A percentile compares a stretch with the other conserved stretches of the same genome.
Evolutionary conservation across 2,888 invertebrate genomes (phyloP).

Genomic region (Oscheius myriophilus): DNA sequence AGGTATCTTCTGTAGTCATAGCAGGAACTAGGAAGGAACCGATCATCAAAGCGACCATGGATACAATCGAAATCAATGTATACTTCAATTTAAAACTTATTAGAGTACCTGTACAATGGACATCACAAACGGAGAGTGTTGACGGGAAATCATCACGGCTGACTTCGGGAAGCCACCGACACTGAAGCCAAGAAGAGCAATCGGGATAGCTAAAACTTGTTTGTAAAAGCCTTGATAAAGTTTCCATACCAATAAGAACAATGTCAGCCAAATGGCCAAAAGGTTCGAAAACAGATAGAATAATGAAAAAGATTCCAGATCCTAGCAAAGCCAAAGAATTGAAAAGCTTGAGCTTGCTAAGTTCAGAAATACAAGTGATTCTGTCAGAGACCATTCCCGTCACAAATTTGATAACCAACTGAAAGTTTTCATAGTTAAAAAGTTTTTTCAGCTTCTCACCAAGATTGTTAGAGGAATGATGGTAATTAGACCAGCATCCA

Average conservation of each 20-base stretch:
- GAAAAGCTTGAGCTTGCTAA: constrained; percentile 56
- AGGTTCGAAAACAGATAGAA: constrained; percentile 43
- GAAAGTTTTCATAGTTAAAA: constrained; percentile 10
- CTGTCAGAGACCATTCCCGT: constrained; percentile 54
- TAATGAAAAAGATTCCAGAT: constrained; percentile 56
- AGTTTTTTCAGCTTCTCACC: constrained; percentile 19
- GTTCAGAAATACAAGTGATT: constrained; percentile 49
- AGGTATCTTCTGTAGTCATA: constrained; percentile 47
- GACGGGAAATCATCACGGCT: constrained; percentile 56
- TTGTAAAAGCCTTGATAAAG: background rate
- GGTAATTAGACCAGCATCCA: constrained; percentile 46
- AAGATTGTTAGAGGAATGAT: constrained; percentile 43
- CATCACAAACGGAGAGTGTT: constrained; percentile 60
- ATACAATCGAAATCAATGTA: constrained; percentile 43
- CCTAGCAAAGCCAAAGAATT: constrained; percentile 61
- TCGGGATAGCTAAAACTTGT: constrained; percentile 44
- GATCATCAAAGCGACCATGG: constrained; percentile 48
- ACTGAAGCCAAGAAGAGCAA: constrained; percentile 59
- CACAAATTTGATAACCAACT: constrained; percentile 50
- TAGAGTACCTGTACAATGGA: constrained; percentile 39
- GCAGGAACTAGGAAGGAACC: constrained; percentile 59
- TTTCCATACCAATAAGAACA: constrained; percentile 41
- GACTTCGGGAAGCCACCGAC: constrained; percentile 60
- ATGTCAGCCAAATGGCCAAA: constrained; percentile 43
- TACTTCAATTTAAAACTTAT: background rate